Evolutionary conservation across 2,888 invertebrate species (phyloP).

Genomic region (Autographa gamma): DNA sequence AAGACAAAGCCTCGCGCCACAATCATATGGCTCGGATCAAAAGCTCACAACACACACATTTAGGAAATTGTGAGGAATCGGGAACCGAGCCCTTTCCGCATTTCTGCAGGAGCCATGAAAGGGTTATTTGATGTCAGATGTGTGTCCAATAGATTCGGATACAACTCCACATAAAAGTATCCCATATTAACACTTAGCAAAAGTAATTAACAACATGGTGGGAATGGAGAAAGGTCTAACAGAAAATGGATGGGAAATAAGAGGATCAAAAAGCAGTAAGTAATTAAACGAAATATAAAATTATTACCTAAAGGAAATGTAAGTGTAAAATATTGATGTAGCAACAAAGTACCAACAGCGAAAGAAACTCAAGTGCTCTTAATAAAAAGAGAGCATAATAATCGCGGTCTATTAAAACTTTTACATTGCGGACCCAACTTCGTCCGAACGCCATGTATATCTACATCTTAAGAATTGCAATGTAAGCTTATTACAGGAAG

Average conservation of each 20-base stretch:
- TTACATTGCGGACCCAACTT: constrained; percentile 37
- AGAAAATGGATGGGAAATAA: background rate
- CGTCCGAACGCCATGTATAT: constrained; percentile 35
- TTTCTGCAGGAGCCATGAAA: background rate
- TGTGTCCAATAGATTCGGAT: constrained; percentile 4
- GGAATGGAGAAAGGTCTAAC: background rate
- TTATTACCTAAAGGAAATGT: constrained; percentile 10
- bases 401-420: constrained; percentile 72
- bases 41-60: background rate
- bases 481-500: constrained; percentile 39
- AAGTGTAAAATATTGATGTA: constrained; percentile 49
- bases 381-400: constrained; percentile 62
- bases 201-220: background rate
- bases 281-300: background rate
- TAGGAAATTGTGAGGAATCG: constrained; percentile 4
- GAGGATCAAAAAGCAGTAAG: background rate
- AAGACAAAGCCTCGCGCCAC: background rate
- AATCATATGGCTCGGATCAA: constrained; percentile 2
- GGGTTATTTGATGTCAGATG: constrained; percentile 4
- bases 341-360: constrained; percentile 42
- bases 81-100: background rate
- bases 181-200: background rate
- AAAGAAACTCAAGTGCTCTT: constrained; percentile 40
- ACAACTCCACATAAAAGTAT: constrained; percentile 4
- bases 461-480: constrained; percentile 51